Evolutionary conservation across 2,888 invertebrate species (phyloP).

Genomic region (Petrophora chlorosata): DNA sequence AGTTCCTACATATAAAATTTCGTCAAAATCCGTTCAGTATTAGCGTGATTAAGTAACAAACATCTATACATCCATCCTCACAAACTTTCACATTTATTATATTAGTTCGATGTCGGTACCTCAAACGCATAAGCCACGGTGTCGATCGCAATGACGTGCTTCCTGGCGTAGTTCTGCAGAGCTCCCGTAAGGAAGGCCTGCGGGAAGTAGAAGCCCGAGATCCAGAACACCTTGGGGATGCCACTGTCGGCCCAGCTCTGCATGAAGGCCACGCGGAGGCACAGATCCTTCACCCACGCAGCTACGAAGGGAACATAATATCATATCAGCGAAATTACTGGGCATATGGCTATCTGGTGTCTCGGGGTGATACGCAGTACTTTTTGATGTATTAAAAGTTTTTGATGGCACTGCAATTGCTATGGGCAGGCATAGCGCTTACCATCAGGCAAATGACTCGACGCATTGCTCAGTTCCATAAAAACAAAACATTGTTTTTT

Average conservation of each 20-base stretch:
- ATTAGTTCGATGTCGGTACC: slow-evolving; percentile 57
- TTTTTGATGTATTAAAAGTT: too few relatives aligned
- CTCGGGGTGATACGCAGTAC: too few relatives aligned
- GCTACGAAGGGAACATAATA: slow-evolving; percentile 61
- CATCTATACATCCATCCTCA: not conserved
- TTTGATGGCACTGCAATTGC: too few relatives aligned
- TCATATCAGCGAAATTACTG: not conserved
- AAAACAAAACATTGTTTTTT: too few relatives aligned
- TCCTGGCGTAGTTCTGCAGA: slow-evolving; percentile 92
- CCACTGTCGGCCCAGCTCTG: slow-evolving; percentile 86
- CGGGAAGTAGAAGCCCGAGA: slow-evolving; percentile 93
- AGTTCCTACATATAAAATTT: too few relatives aligned
- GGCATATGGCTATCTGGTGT: too few relatives aligned
- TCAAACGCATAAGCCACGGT: slow-evolving; percentile 85
- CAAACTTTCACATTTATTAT: slow-evolving; percentile 15
- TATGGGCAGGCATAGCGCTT: too few relatives aligned
- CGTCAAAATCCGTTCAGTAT: too few relatives aligned
- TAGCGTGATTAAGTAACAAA: not conserved
- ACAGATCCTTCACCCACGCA: slow-evolving; percentile 86
- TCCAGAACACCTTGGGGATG: slow-evolving; percentile 91
- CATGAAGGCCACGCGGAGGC: slow-evolving; percentile 85
- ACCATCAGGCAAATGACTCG: too few relatives aligned
- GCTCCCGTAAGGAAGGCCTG: slow-evolving; percentile 93
- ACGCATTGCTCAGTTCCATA: too few relatives aligned
- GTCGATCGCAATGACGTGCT: slow-evolving; percentile 90